These are phyloP conservation scores for Stenichneumon culpator DNA, from an alignment of 2,888 invertebrate species.

Conservation along the genomic window DNA sequence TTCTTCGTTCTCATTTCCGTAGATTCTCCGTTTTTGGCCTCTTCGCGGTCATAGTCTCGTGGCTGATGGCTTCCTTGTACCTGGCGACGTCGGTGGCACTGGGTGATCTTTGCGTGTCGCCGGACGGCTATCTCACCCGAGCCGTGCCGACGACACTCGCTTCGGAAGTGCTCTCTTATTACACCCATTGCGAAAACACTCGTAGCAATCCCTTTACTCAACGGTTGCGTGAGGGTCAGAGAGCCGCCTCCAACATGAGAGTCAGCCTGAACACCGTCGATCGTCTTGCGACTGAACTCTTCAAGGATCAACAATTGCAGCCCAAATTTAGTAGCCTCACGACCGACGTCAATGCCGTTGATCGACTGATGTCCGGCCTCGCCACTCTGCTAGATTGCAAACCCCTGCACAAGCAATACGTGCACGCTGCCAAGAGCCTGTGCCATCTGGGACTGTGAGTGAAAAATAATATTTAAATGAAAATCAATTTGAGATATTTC, in stretches of 20 bases:
- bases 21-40: conserved; percentile 94
- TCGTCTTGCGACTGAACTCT: conserved; percentile 86
- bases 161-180: conserved; percentile 90
- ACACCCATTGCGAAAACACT: conserved; percentile 93
- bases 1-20: conserved; percentile 66
- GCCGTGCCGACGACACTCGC: conserved; percentile 80
- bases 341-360: conserved; percentile 92
- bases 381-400: conserved; percentile 93
- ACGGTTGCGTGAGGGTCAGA: conserved; percentile 91
- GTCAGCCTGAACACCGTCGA: conserved; percentile 86
- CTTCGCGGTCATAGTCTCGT: conserved; percentile 94
- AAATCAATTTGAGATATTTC: conserved; percentile 11
- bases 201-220: conserved; percentile 94
- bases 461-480: conserved; percentile 12
- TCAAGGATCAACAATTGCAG: conserved; percentile 87
- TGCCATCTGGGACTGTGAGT: conserved; percentile 93
- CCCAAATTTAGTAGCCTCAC: conserved; percentile 92
- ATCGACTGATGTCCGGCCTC: conserved; percentile 88
- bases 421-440: conserved; percentile 91
- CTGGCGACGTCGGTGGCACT: conserved; percentile 94
- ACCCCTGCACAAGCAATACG: conserved; percentile 93
- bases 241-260: conserved; percentile 88
- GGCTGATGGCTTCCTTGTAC: conserved; percentile 95
- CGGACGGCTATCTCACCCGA: conserved; percentile 91
- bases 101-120: conserved; percentile 94